A percentile compares a stretch with the other conserved stretches of the same genome.
Conservation (phyloP, 2,888 invertebrate genomes). For the Cheilosia vernalis region DNA sequence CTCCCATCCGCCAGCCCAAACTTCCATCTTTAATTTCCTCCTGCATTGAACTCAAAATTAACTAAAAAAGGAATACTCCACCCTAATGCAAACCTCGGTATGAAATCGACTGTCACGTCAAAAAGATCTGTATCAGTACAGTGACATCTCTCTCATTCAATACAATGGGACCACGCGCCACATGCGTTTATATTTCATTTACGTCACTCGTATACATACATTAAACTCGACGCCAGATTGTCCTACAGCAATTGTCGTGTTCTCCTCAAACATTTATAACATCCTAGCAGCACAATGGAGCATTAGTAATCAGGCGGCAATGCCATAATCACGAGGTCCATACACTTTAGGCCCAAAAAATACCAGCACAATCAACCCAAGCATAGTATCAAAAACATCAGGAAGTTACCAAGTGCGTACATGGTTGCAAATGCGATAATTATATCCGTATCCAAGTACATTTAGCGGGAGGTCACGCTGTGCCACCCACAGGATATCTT, state of each 20-base stretch:
- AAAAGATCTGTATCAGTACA: neutral
- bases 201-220: conserved; percentile 21
- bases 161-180: neutral
- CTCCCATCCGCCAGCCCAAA: neutral
- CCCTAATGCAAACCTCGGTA: neutral
- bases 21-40: neutral
- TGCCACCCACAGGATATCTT: conserved; percentile 13
- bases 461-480: neutral
- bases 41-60: neutral
- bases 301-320: conserved; percentile 22
- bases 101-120: neutral
- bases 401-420: neutral
- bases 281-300: conserved; percentile 6
- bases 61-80: neutral
- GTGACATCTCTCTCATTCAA: conserved; percentile 2
- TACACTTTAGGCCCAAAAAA: conserved; percentile 19
- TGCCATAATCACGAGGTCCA: neutral
- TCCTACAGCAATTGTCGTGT: conserved; percentile 42
- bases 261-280: conserved; percentile 13
- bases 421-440: neutral
- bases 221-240: conserved; percentile 38
- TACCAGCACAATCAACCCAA: conserved; percentile 10
- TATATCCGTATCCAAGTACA: neutral
- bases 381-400: neutral
- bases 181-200: conserved; percentile 24